Conservation (phyloP, 2,888 invertebrate species). For the Metallyticus violacea region DNA sequence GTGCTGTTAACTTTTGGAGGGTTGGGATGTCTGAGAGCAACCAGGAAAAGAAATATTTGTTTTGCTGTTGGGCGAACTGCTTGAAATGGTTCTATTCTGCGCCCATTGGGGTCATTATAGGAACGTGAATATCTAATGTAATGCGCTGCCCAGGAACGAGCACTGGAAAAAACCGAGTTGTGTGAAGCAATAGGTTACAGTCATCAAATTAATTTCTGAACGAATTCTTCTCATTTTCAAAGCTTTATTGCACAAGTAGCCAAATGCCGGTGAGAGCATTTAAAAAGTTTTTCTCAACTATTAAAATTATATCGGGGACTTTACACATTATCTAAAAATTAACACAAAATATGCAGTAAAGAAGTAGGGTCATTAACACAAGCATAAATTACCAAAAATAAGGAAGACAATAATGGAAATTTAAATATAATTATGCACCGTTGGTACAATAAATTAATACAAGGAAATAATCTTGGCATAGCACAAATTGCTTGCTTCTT, state of each 20-base stretch:
- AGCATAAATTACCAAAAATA: no score
- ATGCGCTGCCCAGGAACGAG: not conserved
- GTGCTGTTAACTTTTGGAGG: not conserved
- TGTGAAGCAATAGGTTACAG: not conserved
- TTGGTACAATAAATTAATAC: no score
- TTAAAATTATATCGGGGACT: no score
- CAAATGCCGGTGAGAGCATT: not conserved
- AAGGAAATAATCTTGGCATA: no score
- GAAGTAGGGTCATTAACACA: no score
- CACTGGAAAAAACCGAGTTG: not conserved
- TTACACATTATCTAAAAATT: no score
- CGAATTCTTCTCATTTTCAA: not conserved
- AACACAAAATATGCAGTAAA: no score
- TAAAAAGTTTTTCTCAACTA: not conserved
- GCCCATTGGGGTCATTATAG: not conserved
- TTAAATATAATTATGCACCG: no score
- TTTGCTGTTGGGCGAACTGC: not conserved
- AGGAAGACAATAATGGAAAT: no score
- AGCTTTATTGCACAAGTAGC: not conserved
- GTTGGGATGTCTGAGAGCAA: not conserved
- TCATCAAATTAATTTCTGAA: not conserved
- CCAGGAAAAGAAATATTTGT: not conserved
- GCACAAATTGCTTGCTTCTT: no score
- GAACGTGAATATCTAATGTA: not conserved
- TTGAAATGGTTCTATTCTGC: not conserved